Percentiles rank a stretch among this genome's conserved stretches.
Evolutionary conservation across 2,888 invertebrate genomes (phyloP).

Genomic region (Camponotus fellah): DNA sequence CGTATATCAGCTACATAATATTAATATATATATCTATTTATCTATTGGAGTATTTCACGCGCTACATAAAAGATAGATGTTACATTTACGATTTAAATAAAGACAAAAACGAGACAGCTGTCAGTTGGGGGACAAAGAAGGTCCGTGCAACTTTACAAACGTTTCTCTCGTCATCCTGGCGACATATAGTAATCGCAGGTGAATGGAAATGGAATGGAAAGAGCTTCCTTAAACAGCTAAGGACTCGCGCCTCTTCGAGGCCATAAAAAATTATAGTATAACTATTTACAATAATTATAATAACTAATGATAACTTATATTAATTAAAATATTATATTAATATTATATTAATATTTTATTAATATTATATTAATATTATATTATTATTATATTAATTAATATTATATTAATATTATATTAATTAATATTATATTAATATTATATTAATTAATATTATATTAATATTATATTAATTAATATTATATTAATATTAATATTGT

Average conservation of each 20-base stretch:
- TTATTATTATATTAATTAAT: too few relatives aligned
- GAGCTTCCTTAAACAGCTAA: conserved; percentile 19
- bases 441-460: too few relatives aligned
- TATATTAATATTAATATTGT: too few relatives aligned
- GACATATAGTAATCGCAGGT: background rate
- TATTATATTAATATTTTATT: too few relatives aligned
- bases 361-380: too few relatives aligned
- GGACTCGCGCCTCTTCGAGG: background rate
- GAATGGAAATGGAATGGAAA: conserved; percentile 40
- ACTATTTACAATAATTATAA: background rate
- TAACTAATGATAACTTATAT: background rate
- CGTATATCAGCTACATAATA: conserved; percentile 50
- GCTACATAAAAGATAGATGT: conserved; percentile 66
- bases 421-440: too few relatives aligned
- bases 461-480: too few relatives aligned
- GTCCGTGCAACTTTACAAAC: background rate
- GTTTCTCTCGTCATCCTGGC: background rate
- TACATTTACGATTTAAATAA: conserved; percentile 71
- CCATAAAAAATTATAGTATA: background rate
- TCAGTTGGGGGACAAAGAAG: conserved; percentile 50
- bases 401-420: too few relatives aligned
- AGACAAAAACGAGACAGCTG: conserved; percentile 66
- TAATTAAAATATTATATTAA: background rate
- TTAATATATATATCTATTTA: conserved; percentile 70
- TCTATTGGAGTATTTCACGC: conserved; percentile 71